Evolutionary conservation across 2,797 vertebrate genomes (phyloP), one percentile per base, ranked within the genome.

Genomic region (Netta rufina): DNA sequence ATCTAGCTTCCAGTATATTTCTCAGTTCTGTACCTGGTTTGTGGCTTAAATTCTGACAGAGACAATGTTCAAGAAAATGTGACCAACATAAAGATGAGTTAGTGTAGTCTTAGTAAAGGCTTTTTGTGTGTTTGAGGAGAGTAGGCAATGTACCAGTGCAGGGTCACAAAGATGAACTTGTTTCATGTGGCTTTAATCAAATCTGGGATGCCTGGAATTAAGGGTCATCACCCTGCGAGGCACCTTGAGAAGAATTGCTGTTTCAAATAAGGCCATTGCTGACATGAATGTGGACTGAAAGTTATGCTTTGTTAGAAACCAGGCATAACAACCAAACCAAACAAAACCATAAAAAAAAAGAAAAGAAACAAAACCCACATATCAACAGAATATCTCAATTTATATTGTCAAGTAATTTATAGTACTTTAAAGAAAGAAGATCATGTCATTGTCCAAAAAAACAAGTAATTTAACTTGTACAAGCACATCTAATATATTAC

Each of bases 111-210:
- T 45, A 73, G 47, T 49, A 13, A 73, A 93, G 65, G 6, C 13
- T 83, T 92, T 92, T 84, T 87, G 69, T 80, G 53, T 77, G 57
- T 76, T 86, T 79, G 71, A 87, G 70, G 54, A 60, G 45, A 89
- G 71, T 67, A 84, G 77, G 41, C 45, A 1, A 84, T 79, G 41
- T 7, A 16, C 57, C 58, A 76, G 71, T 73, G 51, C 80, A n/a
- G 75, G 74, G 82, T 90, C 90, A 84, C 74, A 79, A 67, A 75
- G 60, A 87, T 82, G 89, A 90, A 89, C 91, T 79, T 57, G 66
- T 77, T 92, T 97, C 95, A 95, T 91, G 86, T 96, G 96, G 96
- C 86, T 97, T 96, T 93, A 92, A 96, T 96, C 94, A 93, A 83
- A 94, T 33, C 61, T 76, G 83, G 86, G 95, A 93, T 89, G 83